A percentile compares a stretch with the other conserved stretches of the same genome.
These are phyloP conservation scores for Acyrthosiphon pisum DNA, from an alignment of 1,140 invertebrate species.

Conservation along the genomic window DNA sequence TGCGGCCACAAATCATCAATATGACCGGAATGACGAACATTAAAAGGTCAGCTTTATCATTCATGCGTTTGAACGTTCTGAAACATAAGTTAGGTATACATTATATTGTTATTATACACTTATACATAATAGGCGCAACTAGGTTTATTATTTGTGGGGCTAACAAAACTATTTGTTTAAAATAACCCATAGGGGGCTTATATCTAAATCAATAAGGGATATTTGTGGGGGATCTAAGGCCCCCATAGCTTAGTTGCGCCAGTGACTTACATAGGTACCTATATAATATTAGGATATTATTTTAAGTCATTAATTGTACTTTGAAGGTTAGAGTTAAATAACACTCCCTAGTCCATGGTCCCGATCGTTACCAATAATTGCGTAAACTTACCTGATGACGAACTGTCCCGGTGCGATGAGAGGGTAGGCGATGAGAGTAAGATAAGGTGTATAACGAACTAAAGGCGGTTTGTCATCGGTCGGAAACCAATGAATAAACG, in stretches of 20 bases:
- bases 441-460: constrained; percentile 62
- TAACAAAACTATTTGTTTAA: too few relatives aligned
- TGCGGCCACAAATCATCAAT: constrained; percentile 64
- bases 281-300: not conserved
- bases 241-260: too few relatives aligned
- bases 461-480: constrained; percentile 65
- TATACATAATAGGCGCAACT: too few relatives aligned
- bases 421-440: constrained; percentile 66
- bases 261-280: not conserved
- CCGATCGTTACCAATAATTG: not conserved
- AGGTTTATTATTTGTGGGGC: too few relatives aligned
- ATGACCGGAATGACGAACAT: constrained; percentile 66
- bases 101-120: not conserved
- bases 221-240: too few relatives aligned
- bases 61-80: constrained; percentile 40
- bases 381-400: constrained; percentile 64
- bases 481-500: constrained; percentile 74
- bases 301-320: not conserved
- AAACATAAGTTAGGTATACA: not conserved
- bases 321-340: not conserved
- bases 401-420: constrained; percentile 64
- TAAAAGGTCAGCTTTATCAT: constrained; percentile 64
- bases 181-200: too few relatives aligned
- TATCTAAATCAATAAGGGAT: too few relatives aligned
- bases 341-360: not conserved